Evolutionary conservation across 2,797 vertebrate genomes (phyloP), one percentile per base, ranked within the genome.

Genomic region (Epinephelus coioides): DNA sequence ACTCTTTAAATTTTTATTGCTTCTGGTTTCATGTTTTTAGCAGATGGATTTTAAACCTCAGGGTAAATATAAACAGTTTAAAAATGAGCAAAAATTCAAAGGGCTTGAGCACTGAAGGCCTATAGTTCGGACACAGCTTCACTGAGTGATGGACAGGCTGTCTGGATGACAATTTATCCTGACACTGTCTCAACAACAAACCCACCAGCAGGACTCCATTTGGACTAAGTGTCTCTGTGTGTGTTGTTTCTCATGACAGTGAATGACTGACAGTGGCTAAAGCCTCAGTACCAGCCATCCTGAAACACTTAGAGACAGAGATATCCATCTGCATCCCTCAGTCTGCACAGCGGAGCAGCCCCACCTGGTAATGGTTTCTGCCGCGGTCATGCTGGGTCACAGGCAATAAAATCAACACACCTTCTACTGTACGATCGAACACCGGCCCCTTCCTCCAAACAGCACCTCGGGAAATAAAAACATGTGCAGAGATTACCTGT

Each of bases 311-410:
- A 54, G 10, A 70, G 66, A 69, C 7, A 51, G 44, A 87, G 79
- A 91, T 82, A 83, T 82, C 72, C 55, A 89, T 90, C 81, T 2
- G 56, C 75, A 74, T 47, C 69, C 74, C 57, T 63, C 54, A 21
- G 69, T 61, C 70, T 81, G 57, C 61, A 34, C 3, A 64, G 66
- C 19, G 61, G 40, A 66, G 67, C 44, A 38, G 30, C 60, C 62
- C 64, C 79, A 88, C 83, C 82, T 91, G 91, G 83, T 60, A 87
- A 75, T 64, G 50, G 69, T 86, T 93, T 89, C 78, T 69, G 34
- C 64, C 19, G 56, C 10, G 9, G 73, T 69, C 79, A 61, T 27
- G 57, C 68, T 21, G 75, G 65, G 75, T 79, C 83, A 69, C 46
- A 76, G 54, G 78, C 51, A 73, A 82, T 84, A 69, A 87, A 55